Base-by-base conservation (phyloP, 2,113 vertebrate species). In the Sturnus vulgaris region DNA sequence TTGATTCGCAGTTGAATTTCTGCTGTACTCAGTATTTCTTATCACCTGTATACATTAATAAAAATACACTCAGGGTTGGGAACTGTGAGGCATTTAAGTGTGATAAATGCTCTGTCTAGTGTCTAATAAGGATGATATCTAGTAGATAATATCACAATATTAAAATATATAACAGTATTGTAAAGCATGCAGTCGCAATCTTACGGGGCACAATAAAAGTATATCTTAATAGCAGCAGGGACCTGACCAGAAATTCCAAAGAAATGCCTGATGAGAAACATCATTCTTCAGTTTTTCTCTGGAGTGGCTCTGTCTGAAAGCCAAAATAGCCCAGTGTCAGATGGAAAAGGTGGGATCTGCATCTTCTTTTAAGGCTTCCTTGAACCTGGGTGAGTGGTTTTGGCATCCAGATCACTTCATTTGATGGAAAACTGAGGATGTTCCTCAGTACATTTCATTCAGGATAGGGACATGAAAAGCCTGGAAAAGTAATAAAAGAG, bases 11-110 rank as follows among this genome's bases (percentile, higher is more conserved):
- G 56, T 5, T 75, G 90, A 90, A 84, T 94, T 93, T 80, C 64
- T 82, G 59, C 60, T 70, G 3, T 83, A n/a, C 35, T 80, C 42
- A 77, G 14, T 90, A 46, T 92, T 90, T 93, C 76, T 95, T 93
- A 88, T 94, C 79, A 25, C 78, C 90, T 88, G 68, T 88, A 31
- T 55, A 15, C 70, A 88, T 91, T 89, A 90, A 95, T 94, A 95
- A 95, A 88, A 80, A 95, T 71, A 55, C 21, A 37, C 56, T 55
- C 33, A 14, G 71, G 27, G 10, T 8, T 88, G 71, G 79, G 71
- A 80, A 33, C 64, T 63, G 53, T 91, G 86, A 86, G 95, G 53
- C 56, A 57, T 68, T 94, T 83, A 81, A 84, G 68, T 86, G 44
- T 88, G 83, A 93, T 80, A 92, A 94, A 94, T 88, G 78, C 19